Conservation (phyloP, 2,113 vertebrate genomes). For the Lethenteron reissneri region DNA sequence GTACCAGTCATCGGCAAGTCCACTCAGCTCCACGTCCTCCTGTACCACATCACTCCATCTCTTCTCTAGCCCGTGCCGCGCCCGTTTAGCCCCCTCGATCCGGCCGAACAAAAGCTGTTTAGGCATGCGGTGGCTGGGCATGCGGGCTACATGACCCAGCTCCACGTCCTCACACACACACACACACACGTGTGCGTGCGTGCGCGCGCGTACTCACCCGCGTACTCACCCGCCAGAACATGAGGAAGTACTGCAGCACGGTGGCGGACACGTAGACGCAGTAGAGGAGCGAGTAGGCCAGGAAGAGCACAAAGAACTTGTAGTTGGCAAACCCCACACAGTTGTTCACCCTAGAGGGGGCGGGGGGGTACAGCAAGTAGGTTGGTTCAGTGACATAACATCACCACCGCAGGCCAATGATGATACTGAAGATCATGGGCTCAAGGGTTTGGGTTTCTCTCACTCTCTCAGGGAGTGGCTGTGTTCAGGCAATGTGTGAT, state of each 20-base stretch:
- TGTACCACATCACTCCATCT: too few species aligned
- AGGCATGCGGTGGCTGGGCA: neutral
- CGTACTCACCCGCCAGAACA: conserved; percentile 81
- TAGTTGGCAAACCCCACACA: conserved; percentile 98
- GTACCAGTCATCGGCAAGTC: too few species aligned
- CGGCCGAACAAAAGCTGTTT: neutral
- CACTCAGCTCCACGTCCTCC: neutral
- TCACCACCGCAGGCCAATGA: too few species aligned
- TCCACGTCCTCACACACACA: too few species aligned
- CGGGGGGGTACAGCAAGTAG: conserved; percentile 7
- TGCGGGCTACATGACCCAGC: neutral
- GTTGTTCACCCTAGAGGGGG: conserved; percentile 70
- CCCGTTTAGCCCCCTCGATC: too few species aligned
- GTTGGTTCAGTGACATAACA: neutral
- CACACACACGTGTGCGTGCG: too few species aligned
- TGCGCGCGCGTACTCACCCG: too few species aligned
- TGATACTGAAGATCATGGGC: neutral
- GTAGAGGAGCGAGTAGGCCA: conserved; percentile 79
- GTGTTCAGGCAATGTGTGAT: neutral
- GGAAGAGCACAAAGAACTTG: conserved; percentile 91
- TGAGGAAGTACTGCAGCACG: conserved; percentile 83
- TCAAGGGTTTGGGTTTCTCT: neutral
- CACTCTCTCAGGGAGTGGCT: neutral
- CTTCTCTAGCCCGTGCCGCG: too few species aligned
- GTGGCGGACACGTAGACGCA: conserved; percentile 68